Base-by-base conservation (phyloP, 2,888 invertebrate species). In the Xiphydria camelus region DNA sequence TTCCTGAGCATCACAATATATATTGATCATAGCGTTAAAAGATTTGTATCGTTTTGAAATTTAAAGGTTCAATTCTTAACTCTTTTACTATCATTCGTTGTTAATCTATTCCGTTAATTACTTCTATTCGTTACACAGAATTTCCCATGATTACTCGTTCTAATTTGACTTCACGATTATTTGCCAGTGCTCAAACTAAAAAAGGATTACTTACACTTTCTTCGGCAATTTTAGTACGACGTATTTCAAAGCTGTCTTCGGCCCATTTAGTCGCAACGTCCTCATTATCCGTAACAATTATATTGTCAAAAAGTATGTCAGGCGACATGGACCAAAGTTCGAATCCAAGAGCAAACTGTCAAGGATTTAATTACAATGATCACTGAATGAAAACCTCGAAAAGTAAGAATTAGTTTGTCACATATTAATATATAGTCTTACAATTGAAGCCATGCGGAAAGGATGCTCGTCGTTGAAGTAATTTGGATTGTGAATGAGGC, bases 251-350 rank as follows among this genome's bases (percentile, higher is more conserved):
- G 1, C 93, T 93, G 52, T 87, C 86, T 22, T 81, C 80, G 1
- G 96, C 89, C 85, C 90, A 96, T 41, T 85, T 81, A 17, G 84
- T 82, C 0, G 95, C 94, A 0, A 88, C 82, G 1, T 76, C 78
- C 45, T 83, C 78, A 64, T 91, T 88, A 73, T 97, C 94, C 0
- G 96, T 89, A 47, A 99, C 82, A 49, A 99, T 80, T 42, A 99
- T 81, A 78, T 98, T 98, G 79, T 99, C 99, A 78, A 99, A 99
- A 45, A 94, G 79, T 61, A 99, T 91, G 64, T 86, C 83, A 50
- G 91, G 89, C 0, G 94, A 93, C 94, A 99, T 98, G 4, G 98
- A 95, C 99, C 99, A 99, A 53, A 99, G 79, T 76, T 99, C 99
- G 73, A 99, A 87, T 12, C 98, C 99, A 42, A 99, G 81, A 14